These are phyloP conservation scores for Standfussiana lucernea DNA, from an alignment of 2,888 invertebrate genomes.

Conservation along the genomic window DNA sequence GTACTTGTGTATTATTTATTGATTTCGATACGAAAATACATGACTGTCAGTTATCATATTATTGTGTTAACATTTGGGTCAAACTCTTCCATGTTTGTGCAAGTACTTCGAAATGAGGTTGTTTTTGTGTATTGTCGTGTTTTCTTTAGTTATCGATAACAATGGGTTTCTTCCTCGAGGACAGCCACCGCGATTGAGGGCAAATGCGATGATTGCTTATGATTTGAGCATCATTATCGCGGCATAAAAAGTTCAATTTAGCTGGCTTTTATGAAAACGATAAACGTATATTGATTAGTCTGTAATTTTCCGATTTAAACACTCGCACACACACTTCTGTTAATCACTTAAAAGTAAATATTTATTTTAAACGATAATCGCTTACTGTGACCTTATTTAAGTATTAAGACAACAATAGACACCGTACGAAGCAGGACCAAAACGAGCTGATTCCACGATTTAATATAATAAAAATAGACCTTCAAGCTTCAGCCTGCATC, in stretches of 20 bases:
- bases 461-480: too few species aligned
- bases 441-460: too few species aligned
- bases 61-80: constrained; percentile 35
- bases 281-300: not conserved
- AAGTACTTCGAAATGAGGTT: constrained; percentile 25
- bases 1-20: constrained; percentile 9
- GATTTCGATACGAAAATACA: constrained; percentile 22
- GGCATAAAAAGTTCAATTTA: not conserved
- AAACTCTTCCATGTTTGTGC: not conserved
- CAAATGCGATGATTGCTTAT: not conserved
- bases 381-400: too few species aligned
- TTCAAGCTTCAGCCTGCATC: too few species aligned
- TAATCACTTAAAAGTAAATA: not conserved
- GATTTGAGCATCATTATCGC: constrained; percentile 25
- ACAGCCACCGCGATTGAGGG: not conserved
- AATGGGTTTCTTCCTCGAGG: constrained; percentile 10
- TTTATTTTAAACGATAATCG: not conserved
- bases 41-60: constrained; percentile 15
- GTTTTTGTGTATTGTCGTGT: constrained; percentile 32
- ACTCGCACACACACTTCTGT: too few species aligned
- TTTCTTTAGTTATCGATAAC: constrained; percentile 33
- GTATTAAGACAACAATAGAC: too few species aligned
- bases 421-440: too few species aligned
- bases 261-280: not conserved
- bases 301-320: not conserved